Percentiles rank a stretch among this genome's conserved stretches.
phyloP scores from a whole-genome alignment of 2,888 invertebrate species.

The Crossocerus cetratus region DNA sequence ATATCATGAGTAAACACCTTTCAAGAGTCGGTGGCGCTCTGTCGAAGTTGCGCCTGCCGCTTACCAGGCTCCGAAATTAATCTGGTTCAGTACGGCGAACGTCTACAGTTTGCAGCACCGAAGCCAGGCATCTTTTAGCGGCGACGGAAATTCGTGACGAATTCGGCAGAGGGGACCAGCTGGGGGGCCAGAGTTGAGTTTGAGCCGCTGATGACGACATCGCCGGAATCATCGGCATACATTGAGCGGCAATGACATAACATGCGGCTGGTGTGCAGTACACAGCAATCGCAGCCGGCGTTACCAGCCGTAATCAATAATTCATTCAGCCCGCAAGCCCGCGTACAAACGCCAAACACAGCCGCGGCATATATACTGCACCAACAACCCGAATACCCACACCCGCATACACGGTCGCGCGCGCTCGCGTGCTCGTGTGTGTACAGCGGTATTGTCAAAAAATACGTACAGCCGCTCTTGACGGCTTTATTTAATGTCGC shows the following conservation, averaged over 20 bases:
- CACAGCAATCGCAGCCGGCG: constrained; percentile 43
- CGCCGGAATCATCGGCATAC: constrained; percentile 55
- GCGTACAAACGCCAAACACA: constrained; percentile 42
- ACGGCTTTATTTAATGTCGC: too few species aligned
- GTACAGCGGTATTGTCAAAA: not conserved
- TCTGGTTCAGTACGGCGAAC: too few species aligned
- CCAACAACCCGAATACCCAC: not conserved
- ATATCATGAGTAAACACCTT: constrained; percentile 30
- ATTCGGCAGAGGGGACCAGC: not conserved
- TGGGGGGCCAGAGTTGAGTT: constrained; percentile 12
- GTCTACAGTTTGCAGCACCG: too few species aligned
- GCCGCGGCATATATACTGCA: not conserved
- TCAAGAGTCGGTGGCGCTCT: not conserved
- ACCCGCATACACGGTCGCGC: not conserved
- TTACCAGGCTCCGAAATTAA: not conserved
- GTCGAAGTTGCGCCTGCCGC: not conserved
- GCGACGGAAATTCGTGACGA: too few species aligned
- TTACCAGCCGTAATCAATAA: constrained; percentile 54
- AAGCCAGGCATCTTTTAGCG: too few species aligned
- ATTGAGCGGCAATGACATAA: constrained; percentile 56
- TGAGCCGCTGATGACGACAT: constrained; percentile 47
- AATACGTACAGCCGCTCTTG: too few species aligned
- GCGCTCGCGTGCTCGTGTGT: not conserved
- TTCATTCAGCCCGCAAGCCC: constrained; percentile 53
- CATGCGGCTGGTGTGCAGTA: constrained; percentile 35